Evolutionary conservation across 1,140 invertebrate genomes (phyloP), one percentile per base, ranked within the genome.

Genomic region (Trachymyrmex septentrionalis): DNA sequence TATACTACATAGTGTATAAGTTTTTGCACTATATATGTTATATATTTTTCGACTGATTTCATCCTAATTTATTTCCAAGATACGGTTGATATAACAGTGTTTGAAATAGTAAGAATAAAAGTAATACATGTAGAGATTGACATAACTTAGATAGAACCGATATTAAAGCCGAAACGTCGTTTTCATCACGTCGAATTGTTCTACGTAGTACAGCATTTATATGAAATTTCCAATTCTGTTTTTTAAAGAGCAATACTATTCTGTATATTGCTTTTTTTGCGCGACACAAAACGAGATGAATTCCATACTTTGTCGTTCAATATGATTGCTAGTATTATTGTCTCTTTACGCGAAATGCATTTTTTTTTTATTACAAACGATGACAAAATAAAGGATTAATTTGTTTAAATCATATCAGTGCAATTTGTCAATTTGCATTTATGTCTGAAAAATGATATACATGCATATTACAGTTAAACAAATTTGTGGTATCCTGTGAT

Each of bases 261-360:
- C 14, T 16, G 7, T 59, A 30, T 73, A 73, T 72, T 71, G 53
- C 77, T 73, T 72, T 82, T 82, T 57, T 82, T 82, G 24, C 67
- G 9, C 21, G 38, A 12, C 19, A 19, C 24, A 59, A 14, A 59
- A 19, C 38, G 24, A 48, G 34, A 73, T 82, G 24, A 73, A 48
- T 57, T 34, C 59, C 19, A 6, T 24, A 21, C n/a, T 59, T 48
- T 59, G 59, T 82, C 66, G 38, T 10, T 73, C 67, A 34, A 61
- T 72, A 57, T 50, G 78, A 82, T 82, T 69, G 50, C 21, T 48
- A 24, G 44, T 59, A 12, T 82, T 10, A 5, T 30, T 73, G 67
- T 61, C 53, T 59, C 24, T 24, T 71, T 21, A 24, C 12, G 16
- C 2, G 16, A 44, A 44, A 27, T 34, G 24, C 34, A 12, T 19